Evolutionary conservation across 2,113 vertebrate species (phyloP).

Genomic region (Cisticola juncidis): DNA sequence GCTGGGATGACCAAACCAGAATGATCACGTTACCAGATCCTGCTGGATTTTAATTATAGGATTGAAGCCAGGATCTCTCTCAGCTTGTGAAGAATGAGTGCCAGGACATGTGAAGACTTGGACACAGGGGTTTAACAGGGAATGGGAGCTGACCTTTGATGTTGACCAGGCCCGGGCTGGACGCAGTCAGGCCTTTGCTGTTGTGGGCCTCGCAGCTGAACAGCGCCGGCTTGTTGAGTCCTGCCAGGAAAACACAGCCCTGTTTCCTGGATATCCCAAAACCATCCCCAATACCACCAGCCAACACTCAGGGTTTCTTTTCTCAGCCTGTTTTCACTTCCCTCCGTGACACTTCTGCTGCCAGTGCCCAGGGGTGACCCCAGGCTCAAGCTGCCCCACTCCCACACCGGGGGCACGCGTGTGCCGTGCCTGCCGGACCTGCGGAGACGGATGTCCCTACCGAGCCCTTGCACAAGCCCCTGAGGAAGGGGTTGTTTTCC

Average conservation of each 20-base stretch:
- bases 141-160: slow-evolving; percentile 84
- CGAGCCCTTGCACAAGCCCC: slow-evolving; percentile 7
- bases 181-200: slow-evolving; percentile 83
- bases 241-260: slow-evolving; percentile 42
- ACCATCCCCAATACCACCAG: not conserved
- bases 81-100: not conserved
- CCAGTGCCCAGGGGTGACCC: not conserved
- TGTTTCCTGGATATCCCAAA: not conserved
- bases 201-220: slow-evolving; percentile 95
- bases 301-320: not conserved
- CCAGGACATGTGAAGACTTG: not conserved
- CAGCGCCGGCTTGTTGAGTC: slow-evolving; percentile 76
- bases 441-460: rapidly evolving
- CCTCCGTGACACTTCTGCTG: rapidly evolving
- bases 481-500: not conserved
- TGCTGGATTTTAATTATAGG: not conserved
- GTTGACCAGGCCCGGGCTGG: slow-evolving; percentile 82
- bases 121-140: not conserved
- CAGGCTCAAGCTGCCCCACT: not conserved
- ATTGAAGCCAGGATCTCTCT: not conserved
- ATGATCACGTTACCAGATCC: rapidly evolving
- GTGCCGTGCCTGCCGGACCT: rapidly evolving
- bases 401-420: rapidly evolving
- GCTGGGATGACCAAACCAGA: not conserved
- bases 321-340: not conserved